Evolutionary conservation across 2,797 vertebrate species (phyloP).

Genomic region (Schizopygopsis pylzovi): DNA sequence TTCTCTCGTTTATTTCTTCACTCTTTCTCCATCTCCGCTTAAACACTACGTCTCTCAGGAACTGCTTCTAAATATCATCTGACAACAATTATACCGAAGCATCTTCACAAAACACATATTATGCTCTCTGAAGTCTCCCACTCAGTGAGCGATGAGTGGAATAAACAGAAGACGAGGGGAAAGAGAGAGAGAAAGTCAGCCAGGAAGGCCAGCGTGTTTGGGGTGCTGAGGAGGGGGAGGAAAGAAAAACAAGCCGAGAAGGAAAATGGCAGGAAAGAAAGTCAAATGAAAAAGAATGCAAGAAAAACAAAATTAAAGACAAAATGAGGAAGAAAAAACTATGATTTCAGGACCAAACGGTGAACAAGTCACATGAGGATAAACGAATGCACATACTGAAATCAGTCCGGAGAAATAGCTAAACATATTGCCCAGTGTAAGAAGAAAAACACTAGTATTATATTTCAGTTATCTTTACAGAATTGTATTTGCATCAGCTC

Average conservation of each 20-base stretch:
- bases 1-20: conserved; percentile 35
- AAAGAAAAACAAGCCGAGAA: conserved; percentile 54
- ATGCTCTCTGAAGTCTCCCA: conserved; percentile 51
- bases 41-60: conserved; percentile 50
- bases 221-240: conserved; percentile 14
- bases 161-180: conserved; percentile 40
- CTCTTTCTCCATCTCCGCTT: background rate
- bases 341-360: background rate
- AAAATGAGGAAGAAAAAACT: conserved; percentile 18
- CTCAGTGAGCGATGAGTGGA: conserved; percentile 30
- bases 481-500: background rate
- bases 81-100: conserved; percentile 74
- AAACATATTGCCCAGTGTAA: background rate
- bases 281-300: conserved; percentile 13
- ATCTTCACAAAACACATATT: conserved; percentile 58
- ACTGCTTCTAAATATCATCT: conserved; percentile 70
- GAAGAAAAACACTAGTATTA: background rate
- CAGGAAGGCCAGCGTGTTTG: conserved; percentile 57
- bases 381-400: background rate
- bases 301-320: background rate
- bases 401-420: background rate
- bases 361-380: background rate
- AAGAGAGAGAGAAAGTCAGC: conserved; percentile 46
- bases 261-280: conserved; percentile 40
- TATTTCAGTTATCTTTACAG: background rate